Conservation (phyloP, 92 coral and sea anemone species). For the Phenganax subtilis region DNA sequence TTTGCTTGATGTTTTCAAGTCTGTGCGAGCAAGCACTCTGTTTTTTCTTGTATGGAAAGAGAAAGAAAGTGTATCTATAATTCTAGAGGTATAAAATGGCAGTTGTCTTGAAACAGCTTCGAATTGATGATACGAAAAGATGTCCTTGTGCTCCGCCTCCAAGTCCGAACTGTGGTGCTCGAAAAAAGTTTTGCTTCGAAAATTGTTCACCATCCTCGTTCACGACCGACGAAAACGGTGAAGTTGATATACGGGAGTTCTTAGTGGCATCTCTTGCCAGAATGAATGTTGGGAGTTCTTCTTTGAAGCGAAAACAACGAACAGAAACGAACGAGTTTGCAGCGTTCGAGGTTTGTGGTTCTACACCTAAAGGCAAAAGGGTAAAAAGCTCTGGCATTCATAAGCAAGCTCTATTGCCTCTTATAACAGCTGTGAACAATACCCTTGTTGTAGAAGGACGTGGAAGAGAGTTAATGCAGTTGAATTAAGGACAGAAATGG, state of each 20-base stretch:
- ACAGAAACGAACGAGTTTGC: conserved; percentile 32
- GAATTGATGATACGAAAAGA: conserved; percentile 53
- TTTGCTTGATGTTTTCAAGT: conserved; percentile 38
- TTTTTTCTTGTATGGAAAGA: conserved; percentile 38
- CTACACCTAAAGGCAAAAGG: conserved; percentile 28
- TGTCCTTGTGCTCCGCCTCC: conserved; percentile 91
- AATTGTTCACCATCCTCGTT: conserved; percentile 69
- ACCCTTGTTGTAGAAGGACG: conserved; percentile 29
- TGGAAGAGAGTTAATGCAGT: conserved; percentile 29
- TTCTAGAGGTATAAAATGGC: conserved; percentile 59
- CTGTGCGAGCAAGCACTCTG: conserved; percentile 15
- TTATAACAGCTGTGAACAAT: conserved; percentile 22
- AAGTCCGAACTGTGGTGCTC: conserved; percentile 67
- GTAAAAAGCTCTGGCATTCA: conserved; percentile 27
- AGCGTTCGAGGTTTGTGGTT: conserved; percentile 4
- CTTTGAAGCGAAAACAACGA: conserved; percentile 76
- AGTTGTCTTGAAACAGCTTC: conserved; percentile 56
- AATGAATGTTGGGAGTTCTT: conserved; percentile 79
- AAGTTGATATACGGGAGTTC: conserved; percentile 69
- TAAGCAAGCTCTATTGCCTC: conserved; percentile 24
- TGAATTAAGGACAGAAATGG: conserved; percentile 8
- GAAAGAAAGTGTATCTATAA: conserved; percentile 48
- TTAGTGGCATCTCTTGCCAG: conserved; percentile 71
- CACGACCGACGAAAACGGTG: conserved; percentile 54
- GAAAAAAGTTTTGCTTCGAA: conserved; percentile 68